Evolutionary conservation across 2,888 invertebrate species (phyloP).

Genomic region (Galeopsomyia nigrocyanea): DNA sequence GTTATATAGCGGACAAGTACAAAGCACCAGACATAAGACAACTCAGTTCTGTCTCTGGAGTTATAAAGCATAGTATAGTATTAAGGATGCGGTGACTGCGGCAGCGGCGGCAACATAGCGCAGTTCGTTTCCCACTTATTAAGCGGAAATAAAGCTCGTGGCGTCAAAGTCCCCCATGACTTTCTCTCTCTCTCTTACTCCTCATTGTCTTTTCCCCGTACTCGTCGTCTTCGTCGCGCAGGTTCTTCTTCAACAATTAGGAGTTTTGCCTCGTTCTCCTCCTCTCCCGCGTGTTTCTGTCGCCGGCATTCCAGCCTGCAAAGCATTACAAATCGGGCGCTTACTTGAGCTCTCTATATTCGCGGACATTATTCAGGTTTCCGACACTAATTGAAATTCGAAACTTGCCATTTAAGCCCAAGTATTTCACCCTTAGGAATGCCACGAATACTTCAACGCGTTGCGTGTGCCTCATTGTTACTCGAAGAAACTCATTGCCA

Average conservation of each 20-base stretch:
- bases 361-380: constrained; percentile 45
- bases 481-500: no score
- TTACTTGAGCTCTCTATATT: constrained; percentile 27
- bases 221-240: constrained; percentile 26
- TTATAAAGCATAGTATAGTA: constrained; percentile 60
- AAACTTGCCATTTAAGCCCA: constrained; percentile 37
- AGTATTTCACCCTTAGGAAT: constrained; percentile 10
- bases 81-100: constrained; percentile 52
- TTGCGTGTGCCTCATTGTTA: no score
- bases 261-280: constrained; percentile 7
- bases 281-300: not conserved
- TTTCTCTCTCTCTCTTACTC: constrained; percentile 13
- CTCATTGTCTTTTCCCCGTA: constrained; percentile 2
- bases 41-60: constrained; percentile 56
- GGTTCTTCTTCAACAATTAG: constrained; percentile 33
- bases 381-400: constrained; percentile 49
- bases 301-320: not conserved
- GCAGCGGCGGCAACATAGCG: constrained; percentile 49
- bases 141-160: constrained; percentile 58
- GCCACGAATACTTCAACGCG: constrained; percentile 32
- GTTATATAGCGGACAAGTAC: constrained; percentile 52
- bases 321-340: constrained; percentile 9
- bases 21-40: constrained; percentile 56
- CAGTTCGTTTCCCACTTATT: constrained; percentile 61
- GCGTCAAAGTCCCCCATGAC: constrained; percentile 53